Evolutionary conservation across 2,113 vertebrate genomes (phyloP), one percentile per base, ranked within the genome.

Genomic region (Ptilorrhoa leucosticta): DNA sequence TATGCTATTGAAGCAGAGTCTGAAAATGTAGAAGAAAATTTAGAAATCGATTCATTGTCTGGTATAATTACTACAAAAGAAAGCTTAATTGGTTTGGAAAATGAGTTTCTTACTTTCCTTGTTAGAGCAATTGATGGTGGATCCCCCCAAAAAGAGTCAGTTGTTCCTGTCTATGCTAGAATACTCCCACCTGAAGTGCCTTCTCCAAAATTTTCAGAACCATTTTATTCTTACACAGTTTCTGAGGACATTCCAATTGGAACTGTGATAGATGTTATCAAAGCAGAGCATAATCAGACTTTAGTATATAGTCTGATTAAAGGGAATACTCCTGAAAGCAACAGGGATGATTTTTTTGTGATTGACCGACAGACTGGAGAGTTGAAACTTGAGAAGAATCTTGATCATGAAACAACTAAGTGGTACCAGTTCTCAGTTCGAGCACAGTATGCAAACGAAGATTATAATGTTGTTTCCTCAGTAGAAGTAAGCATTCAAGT

Each of bases 81-180:
- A 97, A 99, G 99, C 94, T 98, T 99, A 82, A 98, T 99, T 77
- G 99, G 99, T 71, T 98, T 99, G 80, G 99, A 99, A 98, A 98
- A 99, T 77, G 98, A 99, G 33, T 97, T 99, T 65, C 99, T 99
- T 82, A 98, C 98, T 7, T 99, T 99, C 96, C 98, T 99, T 86
- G 98, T 99, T 23, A 98, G 98, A 96, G 99, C 99, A n/a, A 95
- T 96, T 22, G 99, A 99, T 97, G 98, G 98, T 26, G 99, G 99
- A 56, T 98, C 98, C 37, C 99, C 99, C 28, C 45, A 97, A 20
- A 99, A 96, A 92, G 98, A 99, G 54, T 99, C 99, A 23, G 96
- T 99, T 56, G 98, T 99, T 42, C 98, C 99, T 28, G 98, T 99
- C 69, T 99, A 99, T 64, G 97, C 99, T 72, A 98, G 98, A 95